Evolutionary conservation across 2,797 vertebrate genomes (phyloP), one percentile per base, ranked within the genome.

Genomic region (Carcharodon carcharias): DNA sequence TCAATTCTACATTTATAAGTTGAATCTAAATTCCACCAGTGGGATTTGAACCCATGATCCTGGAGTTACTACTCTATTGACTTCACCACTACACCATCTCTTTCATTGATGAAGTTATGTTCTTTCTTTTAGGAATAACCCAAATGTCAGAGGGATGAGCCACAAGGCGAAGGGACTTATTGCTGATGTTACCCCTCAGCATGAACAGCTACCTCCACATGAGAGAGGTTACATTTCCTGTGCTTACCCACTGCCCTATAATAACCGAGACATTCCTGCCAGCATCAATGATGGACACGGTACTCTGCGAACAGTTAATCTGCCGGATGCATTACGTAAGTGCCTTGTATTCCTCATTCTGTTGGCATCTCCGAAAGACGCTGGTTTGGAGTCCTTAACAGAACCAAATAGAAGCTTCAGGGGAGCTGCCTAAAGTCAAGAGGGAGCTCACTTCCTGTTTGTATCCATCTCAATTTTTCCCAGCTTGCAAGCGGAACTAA

Each of bases 271-370:
- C 45, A 45, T 50, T 67, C 97, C 97, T 97, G 97, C 96, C 9
- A 97, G 97, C 21, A 97, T 97, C 95, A 96, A 96, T 65, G 96
- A 97, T 96, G 97, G 96, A 2, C 97, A 96, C 96, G 98, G 98
- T 97, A 98, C 98, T 96, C 98, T 97, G 96, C 99, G 96, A 97
- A 98, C 98, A 96, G 98, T 99, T 97, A 99, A 98, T 97, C 97
- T 99, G 96, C 98, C 99, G 0, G 98, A 98, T 96, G 98, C 99
- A 97, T 98, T 99, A 96, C 97, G 99, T 99, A 97, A 98, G 99
- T 98, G 45, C 96, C 14, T 56, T 40, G 12, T 23, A 18, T 94
- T 40, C 63, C 23, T 21, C 65, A 45, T 45, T 67, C n/a, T 26
- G 1, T 4, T 28, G 21, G 50, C 21, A 21, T 50, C 92, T 1